Base-by-base conservation (phyloP, 2,888 invertebrate species). In the Parnassius apollo region DNA sequence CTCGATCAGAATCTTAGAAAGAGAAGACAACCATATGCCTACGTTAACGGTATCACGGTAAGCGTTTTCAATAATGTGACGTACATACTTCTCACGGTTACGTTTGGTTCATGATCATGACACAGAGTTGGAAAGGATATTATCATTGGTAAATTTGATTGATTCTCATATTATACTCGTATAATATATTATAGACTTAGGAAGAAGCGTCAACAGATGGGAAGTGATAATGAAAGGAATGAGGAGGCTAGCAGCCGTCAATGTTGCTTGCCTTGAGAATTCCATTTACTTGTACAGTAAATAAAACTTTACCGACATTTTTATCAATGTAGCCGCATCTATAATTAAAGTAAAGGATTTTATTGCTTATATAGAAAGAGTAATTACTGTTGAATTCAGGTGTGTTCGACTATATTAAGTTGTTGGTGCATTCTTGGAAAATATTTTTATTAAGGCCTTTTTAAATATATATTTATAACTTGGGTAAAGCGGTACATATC, bases 181-280 rank as follows among this genome's bases (percentile, higher is more conserved):
- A 7, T 35, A 35, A 35, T 35, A 12, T 49, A 49, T 49, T 10
- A 46, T 46, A n/a, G 46, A 3, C 12, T 59, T 51, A 58, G 65
- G 55, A 64, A 63, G 57, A 60, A 62, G 53, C 46, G 46, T 62
- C 46, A 53, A 62, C 45, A 64, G 59, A 62, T 63, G 57, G 56
- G 55, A 64, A 64, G 63, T 65, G 59, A 61, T 63, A 64, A 65
- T 67, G 62, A 54, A 63, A 62, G 65, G 68, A 78, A 71, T 77
- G 82, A 83, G 82, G 82, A 84, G 82, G 75, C 45, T 68, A 68
- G 63, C 65, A 64, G 70, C 74, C 71, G 72, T 71, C 76, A 25
- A 42, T 45, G 61, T 44, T 9, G 65, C 18, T 63, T 55, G 49
- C 68, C 68, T 68, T 67, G 65, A n/a, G 48, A 57, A 64, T 64